Base-by-base conservation (phyloP, 2,797 vertebrate genomes). In the Clamator glandarius region DNA sequence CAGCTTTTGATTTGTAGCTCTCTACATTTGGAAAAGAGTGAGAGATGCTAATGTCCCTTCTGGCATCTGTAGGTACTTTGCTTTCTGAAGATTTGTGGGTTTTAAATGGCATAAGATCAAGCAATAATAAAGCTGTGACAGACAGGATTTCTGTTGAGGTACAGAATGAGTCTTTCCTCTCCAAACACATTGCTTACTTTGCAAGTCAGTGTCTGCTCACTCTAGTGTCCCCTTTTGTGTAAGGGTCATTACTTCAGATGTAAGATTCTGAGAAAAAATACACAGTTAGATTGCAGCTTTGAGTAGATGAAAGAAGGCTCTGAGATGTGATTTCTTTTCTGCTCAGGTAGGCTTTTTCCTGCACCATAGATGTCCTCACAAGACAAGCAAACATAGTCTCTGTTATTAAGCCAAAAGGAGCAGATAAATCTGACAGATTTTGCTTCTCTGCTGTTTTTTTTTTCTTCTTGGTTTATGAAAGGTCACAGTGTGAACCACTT, bases 401-500 rank as follows among this genome's bases (percentile, higher is more conserved):
- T 92, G 52, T 87, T 90, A 89, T 48, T 64, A 80, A 93, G 69
- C 90, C 83, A 89, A 90, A 78, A 74, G 42, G 72, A 89, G 79
- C 52, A 86, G 52, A 93, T 94, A 93, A 93, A 95, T 90, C 72
- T 85, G 80, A 80, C 67, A 82, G 62, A 73, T 87, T 90, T 66
- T 74, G 44, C 50, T 78, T 66, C 91, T 93, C 80, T 92, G 61
- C 62, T 92, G 41, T 9, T 39, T 39, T 39, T 73, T 95, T 96
- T 94, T 94, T 94, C 70, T 89, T 82, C 62, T 91, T 74, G 55
- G 54, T 86, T 93, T 97, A 89, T 95, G 82, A 97, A 97, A 95
- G 88, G 90, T 96, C 95, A 81, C 70, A 59, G 50, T 96, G 89
- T 93, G 95, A 97, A 87, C 87, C 96, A 96, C 96, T 97, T 97